Conservation (phyloP, 2,888 invertebrate species). For the Plebejus anna region DNA sequence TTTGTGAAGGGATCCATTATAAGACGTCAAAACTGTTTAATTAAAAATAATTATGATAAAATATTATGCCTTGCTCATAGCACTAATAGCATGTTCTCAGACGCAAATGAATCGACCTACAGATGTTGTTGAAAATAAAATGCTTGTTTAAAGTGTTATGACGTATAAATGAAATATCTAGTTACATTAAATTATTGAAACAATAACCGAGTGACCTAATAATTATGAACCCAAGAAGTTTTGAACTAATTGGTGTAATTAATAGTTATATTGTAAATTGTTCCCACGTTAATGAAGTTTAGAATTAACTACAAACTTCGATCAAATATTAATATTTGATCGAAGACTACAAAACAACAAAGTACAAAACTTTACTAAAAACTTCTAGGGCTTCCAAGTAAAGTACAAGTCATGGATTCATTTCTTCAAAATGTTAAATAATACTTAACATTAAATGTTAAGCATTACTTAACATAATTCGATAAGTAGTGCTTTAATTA, state of each 20-base stretch:
- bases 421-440: too few species aligned
- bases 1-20: not conserved
- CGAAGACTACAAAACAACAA: too few species aligned
- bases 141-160: not conserved
- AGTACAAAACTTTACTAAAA: too few species aligned
- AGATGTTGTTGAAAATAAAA: not conserved
- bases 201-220: constrained; percentile 11
- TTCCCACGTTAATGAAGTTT: not conserved
- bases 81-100: not conserved
- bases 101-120: not conserved
- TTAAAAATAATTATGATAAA: not conserved
- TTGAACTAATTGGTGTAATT: not conserved
- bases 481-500: too few species aligned
- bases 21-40: not conserved
- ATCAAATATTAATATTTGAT: too few species aligned
- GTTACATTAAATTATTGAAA: not conserved
- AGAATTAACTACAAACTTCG: too few species aligned
- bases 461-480: too few species aligned
- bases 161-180: not conserved
- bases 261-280: not conserved
- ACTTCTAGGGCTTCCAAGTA: not conserved
- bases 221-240: not conserved
- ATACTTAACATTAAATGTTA: too few species aligned
- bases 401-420: not conserved
- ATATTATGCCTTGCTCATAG: not conserved